A percentile compares a stretch with the other conserved stretches of the same genome.
These are phyloP conservation scores for Hypotaenidia philippensis DNA, from an alignment of 2,797 vertebrate genomes.

Conservation along the genomic window DNA sequence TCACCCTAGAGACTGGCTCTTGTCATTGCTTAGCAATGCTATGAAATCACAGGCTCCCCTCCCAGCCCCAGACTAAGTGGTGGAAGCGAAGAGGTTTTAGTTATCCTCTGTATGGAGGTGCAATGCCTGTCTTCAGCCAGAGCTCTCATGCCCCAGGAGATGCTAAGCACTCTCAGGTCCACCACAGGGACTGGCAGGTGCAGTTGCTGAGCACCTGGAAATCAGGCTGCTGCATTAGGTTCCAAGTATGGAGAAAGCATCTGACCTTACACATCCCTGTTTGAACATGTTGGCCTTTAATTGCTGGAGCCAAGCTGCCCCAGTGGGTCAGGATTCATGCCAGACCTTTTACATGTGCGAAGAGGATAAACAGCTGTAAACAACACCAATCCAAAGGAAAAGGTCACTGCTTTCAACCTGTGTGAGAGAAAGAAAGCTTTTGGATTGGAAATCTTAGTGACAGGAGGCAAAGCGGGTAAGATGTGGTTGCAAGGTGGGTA, in stretches of 20 bases:
- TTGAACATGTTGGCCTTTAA: not conserved
- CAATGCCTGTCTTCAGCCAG: not conserved
- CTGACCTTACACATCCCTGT: not conserved
- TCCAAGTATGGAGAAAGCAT: not conserved
- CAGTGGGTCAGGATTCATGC: not conserved
- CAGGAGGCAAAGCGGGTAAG: not conserved
- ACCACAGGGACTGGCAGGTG: not conserved
- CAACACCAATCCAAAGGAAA: conserved; percentile 18
- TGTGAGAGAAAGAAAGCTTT: not conserved
- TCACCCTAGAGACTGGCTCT: conserved; percentile 11
- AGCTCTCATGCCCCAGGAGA: not conserved
- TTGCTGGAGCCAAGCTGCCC: not conserved
- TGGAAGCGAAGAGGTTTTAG: not conserved
- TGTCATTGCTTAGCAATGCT: conserved; percentile 50
- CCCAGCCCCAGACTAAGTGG: not conserved
- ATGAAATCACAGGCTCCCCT: conserved; percentile 37
- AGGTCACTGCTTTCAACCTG: conserved; percentile 22
- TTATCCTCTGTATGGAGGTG: not conserved
- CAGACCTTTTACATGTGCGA: not conserved
- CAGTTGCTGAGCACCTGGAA: not conserved
- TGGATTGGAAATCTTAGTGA: not conserved
- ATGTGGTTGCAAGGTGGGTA: not conserved
- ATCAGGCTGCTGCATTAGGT: not conserved
- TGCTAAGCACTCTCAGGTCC: not conserved
- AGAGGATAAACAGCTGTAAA: conserved; percentile 32